These are phyloP conservation scores for Hucho hucho DNA, from an alignment of 2,113 vertebrate species.

Conservation along the genomic window DNA sequence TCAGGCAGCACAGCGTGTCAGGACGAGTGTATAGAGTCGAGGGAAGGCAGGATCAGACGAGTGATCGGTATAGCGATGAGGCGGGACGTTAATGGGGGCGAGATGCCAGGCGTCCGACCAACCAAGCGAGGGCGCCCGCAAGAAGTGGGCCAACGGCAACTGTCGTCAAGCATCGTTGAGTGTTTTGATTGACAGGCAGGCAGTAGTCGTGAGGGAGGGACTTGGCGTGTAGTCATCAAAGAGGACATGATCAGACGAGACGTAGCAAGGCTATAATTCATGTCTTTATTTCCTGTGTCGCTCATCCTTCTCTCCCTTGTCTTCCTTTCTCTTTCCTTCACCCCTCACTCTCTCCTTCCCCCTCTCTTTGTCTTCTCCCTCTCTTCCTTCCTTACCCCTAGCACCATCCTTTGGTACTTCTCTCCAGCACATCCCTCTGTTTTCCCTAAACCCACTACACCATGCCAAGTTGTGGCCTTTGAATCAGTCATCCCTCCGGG, in stretches of 20 bases:
- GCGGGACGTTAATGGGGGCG: not conserved
- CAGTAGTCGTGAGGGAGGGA: constrained; percentile 3
- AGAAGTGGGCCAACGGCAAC: not conserved
- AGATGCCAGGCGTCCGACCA: not conserved
- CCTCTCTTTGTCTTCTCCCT: too few species aligned
- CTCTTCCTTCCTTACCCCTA: too few species aligned
- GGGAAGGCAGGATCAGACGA: too few species aligned
- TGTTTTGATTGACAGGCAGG: constrained; percentile 23
- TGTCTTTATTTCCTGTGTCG: not conserved
- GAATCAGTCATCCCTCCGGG: not conserved
- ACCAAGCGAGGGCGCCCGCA: not conserved
- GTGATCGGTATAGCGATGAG: not conserved
- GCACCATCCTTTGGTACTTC: not conserved
- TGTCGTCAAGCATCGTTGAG: not conserved
- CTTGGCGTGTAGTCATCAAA: not conserved
- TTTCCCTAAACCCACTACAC: not conserved
- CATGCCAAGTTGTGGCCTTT: constrained; percentile 4
- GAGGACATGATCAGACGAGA: constrained; percentile 9
- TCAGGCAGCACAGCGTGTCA: not conserved
- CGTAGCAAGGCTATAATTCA: not conserved
- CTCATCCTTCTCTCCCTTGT: not conserved
- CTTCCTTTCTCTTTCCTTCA: not conserved
- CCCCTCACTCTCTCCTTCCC: too few species aligned
- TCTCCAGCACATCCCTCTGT: not conserved
- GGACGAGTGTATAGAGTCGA: not conserved